Conservation (phyloP, 2,888 invertebrate species). For the Dichetophora obliterata region DNA sequence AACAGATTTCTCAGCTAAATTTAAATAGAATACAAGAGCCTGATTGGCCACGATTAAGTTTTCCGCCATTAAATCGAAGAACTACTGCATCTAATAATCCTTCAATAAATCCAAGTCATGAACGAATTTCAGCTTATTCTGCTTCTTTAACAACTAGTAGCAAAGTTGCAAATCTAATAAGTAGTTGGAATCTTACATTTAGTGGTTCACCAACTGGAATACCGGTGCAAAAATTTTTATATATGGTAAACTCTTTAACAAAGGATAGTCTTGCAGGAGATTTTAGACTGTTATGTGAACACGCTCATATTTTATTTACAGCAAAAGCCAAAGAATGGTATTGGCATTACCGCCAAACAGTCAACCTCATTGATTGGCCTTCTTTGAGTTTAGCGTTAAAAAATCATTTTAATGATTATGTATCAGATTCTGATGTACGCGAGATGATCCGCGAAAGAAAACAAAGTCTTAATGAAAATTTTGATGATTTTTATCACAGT, state of each 20-base stretch:
- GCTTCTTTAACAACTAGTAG: too few species aligned
- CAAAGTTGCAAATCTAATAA: too few species aligned
- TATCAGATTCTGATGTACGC: slow-evolving; percentile 28
- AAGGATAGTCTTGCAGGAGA: too few species aligned
- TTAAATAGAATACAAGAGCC: background rate
- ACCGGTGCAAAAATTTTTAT: background rate
- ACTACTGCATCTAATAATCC: too few species aligned
- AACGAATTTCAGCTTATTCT: too few species aligned
- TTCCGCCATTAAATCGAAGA: too few species aligned
- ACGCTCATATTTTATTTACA: slow-evolving; percentile 18
- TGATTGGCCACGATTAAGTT: background rate
- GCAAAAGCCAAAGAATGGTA: too few species aligned
- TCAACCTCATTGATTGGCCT: slow-evolving; percentile 12
- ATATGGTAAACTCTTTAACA: background rate
- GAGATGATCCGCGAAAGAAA: slow-evolving; percentile 29
- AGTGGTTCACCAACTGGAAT: background rate
- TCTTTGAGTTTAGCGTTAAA: background rate
- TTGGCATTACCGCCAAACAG: slow-evolving; percentile 18
- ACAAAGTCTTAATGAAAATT: slow-evolving; percentile 7
- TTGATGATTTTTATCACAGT: slow-evolving; percentile 30
- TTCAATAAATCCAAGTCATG: too few species aligned
- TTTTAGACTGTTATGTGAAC: slow-evolving; percentile 8
- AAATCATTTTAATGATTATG: slow-evolving; percentile 10
- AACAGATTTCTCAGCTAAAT: background rate
- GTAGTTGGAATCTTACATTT: background rate